Evolutionary conservation across 2,888 invertebrate genomes (phyloP).

Genomic region (Cheilosia urbana): DNA sequence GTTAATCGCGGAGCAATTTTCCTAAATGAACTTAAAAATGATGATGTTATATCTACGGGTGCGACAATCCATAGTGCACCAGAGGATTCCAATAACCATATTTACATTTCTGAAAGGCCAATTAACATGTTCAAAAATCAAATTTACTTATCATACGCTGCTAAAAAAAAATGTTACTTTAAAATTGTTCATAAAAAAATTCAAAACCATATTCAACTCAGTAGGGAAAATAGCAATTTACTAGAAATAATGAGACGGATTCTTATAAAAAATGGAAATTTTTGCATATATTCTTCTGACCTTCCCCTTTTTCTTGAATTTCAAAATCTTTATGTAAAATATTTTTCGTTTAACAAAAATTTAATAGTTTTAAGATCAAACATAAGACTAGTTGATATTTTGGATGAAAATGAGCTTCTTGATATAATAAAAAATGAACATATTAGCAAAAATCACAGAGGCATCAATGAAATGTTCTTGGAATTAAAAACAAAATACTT

Average conservation of each 20-base stretch:
- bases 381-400: conserved; percentile 10
- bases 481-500: conserved; percentile 38
- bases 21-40: conserved; percentile 2
- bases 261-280: conserved; percentile 1
- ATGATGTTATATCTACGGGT: conserved; percentile 8
- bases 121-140: conserved; percentile 33
- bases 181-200: conserved; percentile 24
- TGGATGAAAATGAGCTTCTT: conserved; percentile 27
- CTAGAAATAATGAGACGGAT: conserved; percentile 16
- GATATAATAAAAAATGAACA: conserved; percentile 16
- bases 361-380: conserved; percentile 19
- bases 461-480: conserved; percentile 6
- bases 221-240: conserved; percentile 7
- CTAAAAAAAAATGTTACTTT: not conserved
- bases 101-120: conserved; percentile 23
- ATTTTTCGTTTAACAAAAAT: conserved; percentile 32
- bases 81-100: not conserved
- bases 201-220: conserved; percentile 11
- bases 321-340: conserved; percentile 26
- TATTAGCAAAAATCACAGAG: conserved; percentile 9
- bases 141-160: conserved; percentile 7
- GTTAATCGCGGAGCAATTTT: not conserved
- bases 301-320: conserved; percentile 27
- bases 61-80: conserved; percentile 10
- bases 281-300: conserved; percentile 12